Evolutionary conservation across 2,113 vertebrate species (phyloP), one percentile per base, ranked within the genome.

Genomic region (Bufo bufo): DNA sequence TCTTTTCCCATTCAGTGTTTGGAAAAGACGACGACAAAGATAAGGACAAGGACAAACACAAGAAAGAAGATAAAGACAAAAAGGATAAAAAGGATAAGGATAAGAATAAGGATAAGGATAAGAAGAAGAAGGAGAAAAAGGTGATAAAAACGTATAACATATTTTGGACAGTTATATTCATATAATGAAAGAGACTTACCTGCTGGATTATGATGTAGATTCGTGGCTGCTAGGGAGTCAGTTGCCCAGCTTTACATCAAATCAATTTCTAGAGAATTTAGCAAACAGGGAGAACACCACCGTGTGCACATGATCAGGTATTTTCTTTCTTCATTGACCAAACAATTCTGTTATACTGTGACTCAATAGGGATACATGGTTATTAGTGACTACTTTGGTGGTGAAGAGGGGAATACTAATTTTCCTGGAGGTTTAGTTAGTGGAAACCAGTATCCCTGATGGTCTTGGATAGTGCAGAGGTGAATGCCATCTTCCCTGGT

Each of bases 11-110:
- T 43, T 71, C 10, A 93, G 93, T 90, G 86, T 93, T 94, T 91
- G 93, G 93, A 79, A 91, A 90, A 89, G 92, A 92, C 6, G 91
- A 93, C 17, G 86, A 11, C 52, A 90, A 92, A 7, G 90, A 92
- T 49, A 91, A 91, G 6, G 72, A 82, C 8, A 69, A 89, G n/a
- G 65, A 69, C n/a, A 23, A n/a, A 11, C n/a, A 69, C 65, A 72
- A 82, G 19, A n/a, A 80, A 33, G 69, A 81, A 19, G 59, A 56
- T 3, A 75, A 85, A 66, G 82, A 89, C 58, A 69, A 90, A n/a
- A 85, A 77, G 43, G 77, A 71, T 54, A 86, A 78, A 52, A 77
- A 78, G 17, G 74, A 91, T 58, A 71, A 92, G 65, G 74, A 91
- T 58, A 71, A 92, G 65, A 89, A n/a, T n/a, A 77, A 78, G 17